Conservation (phyloP, 1,140 invertebrate species). For the Cydia fagiglandana region DNA sequence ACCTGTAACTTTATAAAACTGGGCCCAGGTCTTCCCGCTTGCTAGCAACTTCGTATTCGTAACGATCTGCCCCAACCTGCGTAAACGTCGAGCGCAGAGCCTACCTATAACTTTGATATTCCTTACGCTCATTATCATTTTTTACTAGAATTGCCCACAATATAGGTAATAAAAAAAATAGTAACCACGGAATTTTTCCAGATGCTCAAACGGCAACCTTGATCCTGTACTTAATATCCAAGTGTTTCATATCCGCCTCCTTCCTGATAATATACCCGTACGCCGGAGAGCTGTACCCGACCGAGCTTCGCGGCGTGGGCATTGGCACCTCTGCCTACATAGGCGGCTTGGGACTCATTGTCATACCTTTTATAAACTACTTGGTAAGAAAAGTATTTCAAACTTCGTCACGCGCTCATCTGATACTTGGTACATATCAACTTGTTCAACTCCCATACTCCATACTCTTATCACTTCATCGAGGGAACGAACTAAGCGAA, state of each 20-base stretch:
- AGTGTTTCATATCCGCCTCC: slow-evolving; percentile 93
- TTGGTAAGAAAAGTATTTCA: slow-evolving; percentile 80
- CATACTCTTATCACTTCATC: too few species aligned
- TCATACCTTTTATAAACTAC: slow-evolving; percentile 95
- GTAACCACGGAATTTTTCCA: slow-evolving; percentile 69
- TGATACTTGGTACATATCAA: background rate
- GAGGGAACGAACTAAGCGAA: too few species aligned
- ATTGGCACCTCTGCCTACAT: slow-evolving; percentile 94
- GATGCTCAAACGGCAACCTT: slow-evolving; percentile 87
- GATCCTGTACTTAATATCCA: slow-evolving; percentile 90
- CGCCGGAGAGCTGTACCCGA: slow-evolving; percentile 93
- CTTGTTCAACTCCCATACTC: too few species aligned
- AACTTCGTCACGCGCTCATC: background rate
- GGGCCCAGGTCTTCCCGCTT: too few species aligned
- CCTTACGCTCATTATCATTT: too few species aligned
- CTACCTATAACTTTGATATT: too few species aligned
- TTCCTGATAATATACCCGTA: slow-evolving; percentile 95
- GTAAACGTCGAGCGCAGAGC: too few species aligned
- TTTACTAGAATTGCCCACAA: too few species aligned
- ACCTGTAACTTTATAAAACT: too few species aligned
- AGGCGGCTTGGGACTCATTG: slow-evolving; percentile 90
- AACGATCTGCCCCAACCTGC: too few species aligned
- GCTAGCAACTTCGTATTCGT: too few species aligned
- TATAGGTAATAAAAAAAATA: background rate
- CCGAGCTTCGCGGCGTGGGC: slow-evolving; percentile 90